Conservation (phyloP, 1,140 invertebrate genomes). For the Temnothorax curvispinosus region DNA sequence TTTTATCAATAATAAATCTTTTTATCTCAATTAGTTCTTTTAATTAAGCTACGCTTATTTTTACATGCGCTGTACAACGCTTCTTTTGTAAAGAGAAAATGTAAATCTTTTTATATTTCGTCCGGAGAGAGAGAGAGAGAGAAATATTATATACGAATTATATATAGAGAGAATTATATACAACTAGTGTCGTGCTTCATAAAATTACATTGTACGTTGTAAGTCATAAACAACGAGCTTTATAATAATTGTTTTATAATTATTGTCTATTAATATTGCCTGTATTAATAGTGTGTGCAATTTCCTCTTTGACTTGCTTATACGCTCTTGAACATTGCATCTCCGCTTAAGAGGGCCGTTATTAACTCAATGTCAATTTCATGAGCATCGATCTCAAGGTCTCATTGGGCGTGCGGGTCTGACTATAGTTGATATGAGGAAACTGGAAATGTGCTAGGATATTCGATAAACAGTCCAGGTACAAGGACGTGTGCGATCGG, state of each 20-base stretch:
- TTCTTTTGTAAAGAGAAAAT: neutral
- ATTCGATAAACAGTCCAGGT: constrained; percentile 35
- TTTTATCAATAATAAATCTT: neutral
- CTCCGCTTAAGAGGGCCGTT: neutral
- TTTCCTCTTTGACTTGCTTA: constrained; percentile 36
- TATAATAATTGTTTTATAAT: constrained; percentile 14
- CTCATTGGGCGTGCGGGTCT: neutral
- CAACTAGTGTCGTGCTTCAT: neutral
- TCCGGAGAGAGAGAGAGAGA: no score
- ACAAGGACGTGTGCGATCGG: constrained; percentile 3
- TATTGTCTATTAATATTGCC: constrained; percentile 22
- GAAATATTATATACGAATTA: neutral
- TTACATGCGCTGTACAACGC: neutral
- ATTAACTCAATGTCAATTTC: constrained; percentile 47
- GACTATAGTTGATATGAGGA: constrained; percentile 37
- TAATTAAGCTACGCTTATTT: neutral
- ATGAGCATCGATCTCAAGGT: constrained; percentile 46
- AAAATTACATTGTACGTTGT: neutral
- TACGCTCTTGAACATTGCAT: constrained; percentile 13
- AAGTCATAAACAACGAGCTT: neutral
- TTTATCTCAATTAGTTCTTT: neutral
- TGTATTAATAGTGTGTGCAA: constrained; percentile 39
- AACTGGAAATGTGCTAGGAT: neutral
- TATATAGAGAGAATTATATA: neutral
- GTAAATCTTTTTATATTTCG: neutral